Evolutionary conservation across 2,888 invertebrate species (phyloP), one percentile per base, ranked within the genome.

Genomic region (Andrena haemorrhoa): DNA sequence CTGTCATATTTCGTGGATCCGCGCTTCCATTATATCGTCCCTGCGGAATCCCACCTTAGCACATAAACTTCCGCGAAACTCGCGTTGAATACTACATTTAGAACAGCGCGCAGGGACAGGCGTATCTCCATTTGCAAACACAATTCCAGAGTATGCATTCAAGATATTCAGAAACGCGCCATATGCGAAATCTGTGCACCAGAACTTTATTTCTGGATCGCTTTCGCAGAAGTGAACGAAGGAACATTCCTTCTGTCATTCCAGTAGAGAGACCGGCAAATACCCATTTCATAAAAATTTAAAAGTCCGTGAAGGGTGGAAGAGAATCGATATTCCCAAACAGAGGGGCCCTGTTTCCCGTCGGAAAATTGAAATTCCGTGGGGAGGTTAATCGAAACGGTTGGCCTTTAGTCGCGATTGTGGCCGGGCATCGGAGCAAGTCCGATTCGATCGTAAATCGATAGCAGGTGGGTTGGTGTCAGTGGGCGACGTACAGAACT

Each of bases 361-460:
- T 10, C 12, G 10, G 23, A 51, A 35, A 64, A 49, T 69, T 56
- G 49, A 69, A 33, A 26, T n/a, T 58, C 41, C 29, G 16, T 4
- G 12, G 16, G 41, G 68, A 72, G 68, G 51, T 58, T 64, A 81
- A 81, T 81, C 29, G 70, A 69, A 76, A 64, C 47, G 71, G 29
- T 20, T n/a, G 29, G 53, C 58, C 60, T 82, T 76, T 76, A 72
- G 60, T 72, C 65, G 23, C 68, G 49, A 81, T 81, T 76, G 64
- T 69, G 64, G 23, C 8, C 56, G 23, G 23, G 63, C 72, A 53
- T 65, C 68, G 81, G 60, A 26, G 53, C 69, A 75, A 26, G 33
- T 53, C 49, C 56, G 72, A 75, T 69, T 69, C 20, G 68, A 81
- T 81, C 64, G 69, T 23, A 76, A 82, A 82, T 82, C 81, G 81